Base-by-base conservation (phyloP, 2,113 vertebrate species). In the Mus musculus region DNA sequence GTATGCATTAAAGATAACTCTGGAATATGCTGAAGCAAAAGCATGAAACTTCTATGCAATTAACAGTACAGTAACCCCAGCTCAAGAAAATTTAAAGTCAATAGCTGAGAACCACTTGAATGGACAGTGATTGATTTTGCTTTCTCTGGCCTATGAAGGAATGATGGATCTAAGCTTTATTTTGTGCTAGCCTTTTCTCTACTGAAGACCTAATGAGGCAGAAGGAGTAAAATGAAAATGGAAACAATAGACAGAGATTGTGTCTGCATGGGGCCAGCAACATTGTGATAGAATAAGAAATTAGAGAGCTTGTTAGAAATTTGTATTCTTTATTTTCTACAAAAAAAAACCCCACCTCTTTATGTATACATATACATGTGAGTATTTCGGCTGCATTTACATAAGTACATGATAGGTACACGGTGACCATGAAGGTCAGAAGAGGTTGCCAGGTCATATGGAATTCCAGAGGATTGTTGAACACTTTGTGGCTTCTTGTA, bases 131-230 rank as follows among this genome's bases (percentile, higher is more conserved):
- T 81, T 88, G 97, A 96, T 96, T 98, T 97, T 42, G 1, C 28
- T 63, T 85, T 56, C 77, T 96, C 97, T 97, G 93, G 80, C 22
- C 95, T 4, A 67, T 14, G 87, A 95, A 87, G 39, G 20, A 72
- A 87, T 26, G 96, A 88, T 90, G 54, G 95, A 96, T 94, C 89
- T 61, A 65, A 95, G 59, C 6, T 91, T 97, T 33, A 10, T 95
- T 96, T 91, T 78, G 88, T 42, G 63, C 88, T 94, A 95, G 94
- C 92, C 96, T 85, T 20, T 97, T 94, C 91, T 90, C 88, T 92
- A 22, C 91, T 52, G n/a, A 91, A 97, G 91, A 97, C 95, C 96
- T 98, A 98, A 98, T 75, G 90, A 98, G 98, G 96, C 97, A 52
- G 76, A 73, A 54, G 86, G 71, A 95, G 72, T 8, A 24, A 77